Evolutionary conservation across 2,888 invertebrate genomes (phyloP), one percentile per base, ranked within the genome.

Genomic region (Ferdinandea cuprea): DNA sequence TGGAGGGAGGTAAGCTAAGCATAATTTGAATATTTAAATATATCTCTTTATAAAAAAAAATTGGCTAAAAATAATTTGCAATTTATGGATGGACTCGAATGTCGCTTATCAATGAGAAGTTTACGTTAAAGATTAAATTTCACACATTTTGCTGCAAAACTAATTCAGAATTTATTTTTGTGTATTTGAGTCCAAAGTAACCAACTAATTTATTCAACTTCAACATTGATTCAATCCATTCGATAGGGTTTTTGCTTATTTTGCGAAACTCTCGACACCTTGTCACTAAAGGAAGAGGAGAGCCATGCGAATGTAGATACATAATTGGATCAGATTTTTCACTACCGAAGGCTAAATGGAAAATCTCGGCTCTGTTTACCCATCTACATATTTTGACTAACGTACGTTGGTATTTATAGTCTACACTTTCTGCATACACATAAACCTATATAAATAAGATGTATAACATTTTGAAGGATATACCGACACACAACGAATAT

Each of bases 1-100:
- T 92, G 35, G 91, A 92, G 86, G 92, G 92, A 86, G 92, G 92
- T 92, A 87, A 91, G 92, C 87, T 54, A 3, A 15, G 40, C 11
- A 35, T 25, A 13, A 25, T 25, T 13, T 21, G 25, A 21, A 21
- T 13, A 40, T 44, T 17, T 19, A 8, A 4, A 40, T 40, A 19
- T 11, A 9, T 8, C 6, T 7, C 11, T 32, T 32, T 32, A 32
- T 32, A 32, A 2, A n/a, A n/a, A n/a, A n/a, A n/a, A n/a, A n/a
- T n/a, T n/a, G n/a, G n/a, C n/a, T n/a, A n/a, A n/a, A n/a, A n/a
- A n/a, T n/a, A n/a, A n/a, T n/a, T n/a, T n/a, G n/a, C n/a, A n/a
- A n/a, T n/a, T n/a, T n/a, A n/a, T n/a, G n/a, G n/a, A n/a, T n/a
- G n/a, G n/a, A n/a, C n/a, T n/a, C n/a, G n/a, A n/a, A n/a, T n/a